Evolutionary conservation across 1,140 invertebrate genomes (phyloP).

Genomic region (Chrysomallon squamiferum): DNA sequence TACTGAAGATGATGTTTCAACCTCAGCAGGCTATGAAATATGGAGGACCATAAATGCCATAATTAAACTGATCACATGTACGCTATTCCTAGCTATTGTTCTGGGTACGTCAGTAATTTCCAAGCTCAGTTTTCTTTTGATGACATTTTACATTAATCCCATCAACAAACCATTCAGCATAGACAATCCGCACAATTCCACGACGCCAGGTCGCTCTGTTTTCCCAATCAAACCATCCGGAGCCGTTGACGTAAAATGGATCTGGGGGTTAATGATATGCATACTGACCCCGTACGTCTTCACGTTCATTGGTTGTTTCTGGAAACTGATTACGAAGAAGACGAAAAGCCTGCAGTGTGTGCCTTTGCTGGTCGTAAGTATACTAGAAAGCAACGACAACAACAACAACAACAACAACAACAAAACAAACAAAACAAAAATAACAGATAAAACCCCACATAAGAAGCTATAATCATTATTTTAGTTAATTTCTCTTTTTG

Average conservation of each 20-base stretch:
- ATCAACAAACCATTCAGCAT: background rate
- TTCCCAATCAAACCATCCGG: background rate
- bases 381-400: too few species aligned
- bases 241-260: constrained; percentile 24
- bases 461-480: too few species aligned
- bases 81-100: constrained; percentile 20
- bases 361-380: background rate
- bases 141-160: constrained; percentile 12
- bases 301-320: constrained; percentile 5
- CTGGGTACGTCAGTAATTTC: constrained; percentile 23
- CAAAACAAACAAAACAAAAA: too few species aligned
- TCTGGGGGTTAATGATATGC: constrained; percentile 32
- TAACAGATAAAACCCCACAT: too few species aligned
- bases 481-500: background rate
- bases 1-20: background rate
- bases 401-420: too few species aligned
- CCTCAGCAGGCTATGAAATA: constrained; percentile 10
- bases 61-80: constrained; percentile 20
- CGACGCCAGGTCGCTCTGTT: background rate
- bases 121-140: constrained; percentile 29
- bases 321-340: background rate
- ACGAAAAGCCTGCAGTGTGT: background rate
- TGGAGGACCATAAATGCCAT: constrained; percentile 20
- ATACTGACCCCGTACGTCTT: constrained; percentile 30
- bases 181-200: background rate